These are phyloP conservation scores for Drosophila ficusphila DNA, from an alignment of 1,140 invertebrate species.

Conservation along the genomic window DNA sequence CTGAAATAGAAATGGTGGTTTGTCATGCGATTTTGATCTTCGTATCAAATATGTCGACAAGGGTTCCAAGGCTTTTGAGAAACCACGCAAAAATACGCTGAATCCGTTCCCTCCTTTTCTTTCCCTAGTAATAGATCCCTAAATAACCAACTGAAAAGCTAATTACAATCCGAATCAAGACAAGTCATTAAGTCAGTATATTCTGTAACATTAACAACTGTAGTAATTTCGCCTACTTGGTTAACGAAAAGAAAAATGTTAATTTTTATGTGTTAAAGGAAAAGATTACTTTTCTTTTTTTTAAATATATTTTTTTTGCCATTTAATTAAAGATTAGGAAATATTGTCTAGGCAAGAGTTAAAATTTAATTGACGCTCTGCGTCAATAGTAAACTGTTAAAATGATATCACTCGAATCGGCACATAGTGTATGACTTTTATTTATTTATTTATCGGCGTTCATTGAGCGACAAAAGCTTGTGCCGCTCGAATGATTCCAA, in stretches of 20 bases:
- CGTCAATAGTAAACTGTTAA: background rate
- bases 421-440: conserved; percentile 7
- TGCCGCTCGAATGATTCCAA: conserved; percentile 19
- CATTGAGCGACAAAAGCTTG: conserved; percentile 26
- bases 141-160: conserved; percentile 21
- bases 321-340: too few species aligned
- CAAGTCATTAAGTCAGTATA: too few species aligned
- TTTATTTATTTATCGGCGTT: conserved; percentile 21
- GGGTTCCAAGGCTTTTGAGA: too few species aligned
- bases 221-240: too few species aligned
- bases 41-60: background rate
- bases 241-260: too few species aligned
- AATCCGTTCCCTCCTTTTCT: conserved; percentile 10
- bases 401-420: conserved; percentile 1
- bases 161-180: conserved; percentile 38
- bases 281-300: background rate
- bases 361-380: too few species aligned
- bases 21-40: conserved; percentile 70
- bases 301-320: background rate
- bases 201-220: too few species aligned
- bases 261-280: too few species aligned
- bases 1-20: conserved; percentile 68
- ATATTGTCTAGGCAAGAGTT: too few species aligned
- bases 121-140: background rate
- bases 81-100: background rate